A percentile compares a stretch with the other conserved stretches of the same genome.
Conservation (phyloP, 2,888 invertebrate species). For the Marasmarcha lunaedactyla region DNA sequence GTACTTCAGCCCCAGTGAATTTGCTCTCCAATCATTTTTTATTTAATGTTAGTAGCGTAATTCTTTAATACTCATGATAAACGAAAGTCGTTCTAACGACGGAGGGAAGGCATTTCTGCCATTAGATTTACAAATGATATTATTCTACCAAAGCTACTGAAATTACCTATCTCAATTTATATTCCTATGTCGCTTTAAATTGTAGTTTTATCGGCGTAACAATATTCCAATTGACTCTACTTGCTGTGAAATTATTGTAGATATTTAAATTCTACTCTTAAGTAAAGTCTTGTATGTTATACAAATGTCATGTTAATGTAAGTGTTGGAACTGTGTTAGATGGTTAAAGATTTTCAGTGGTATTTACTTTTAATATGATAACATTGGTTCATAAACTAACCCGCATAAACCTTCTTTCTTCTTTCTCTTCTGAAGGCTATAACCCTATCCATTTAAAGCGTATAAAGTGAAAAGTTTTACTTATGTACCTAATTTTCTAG, state of each 20-base stretch:
- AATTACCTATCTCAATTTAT: conserved; percentile 64
- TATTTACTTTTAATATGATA: conserved; percentile 19
- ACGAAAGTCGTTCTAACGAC: conserved; percentile 1
- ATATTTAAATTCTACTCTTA: conserved; percentile 29
- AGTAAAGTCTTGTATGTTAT: conserved; percentile 29
- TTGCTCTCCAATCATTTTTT: neutral
- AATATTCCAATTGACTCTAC: conserved; percentile 60
- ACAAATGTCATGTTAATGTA: conserved; percentile 36
- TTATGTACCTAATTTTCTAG: no score
- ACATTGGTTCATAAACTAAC: no score
- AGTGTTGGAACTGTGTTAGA: conserved; percentile 62
- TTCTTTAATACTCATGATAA: conserved; percentile 31
- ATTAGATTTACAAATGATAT: conserved; percentile 32
- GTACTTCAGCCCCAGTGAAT: no score
- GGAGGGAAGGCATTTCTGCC: neutral
- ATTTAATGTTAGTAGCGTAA: neutral
- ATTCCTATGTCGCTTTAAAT: conserved; percentile 69
- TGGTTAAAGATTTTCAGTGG: conserved; percentile 33
- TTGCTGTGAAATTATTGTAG: conserved; percentile 54
- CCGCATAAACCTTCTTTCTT: no score
- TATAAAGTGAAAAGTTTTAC: no score
- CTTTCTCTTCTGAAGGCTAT: no score
- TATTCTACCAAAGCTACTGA: conserved; percentile 66
- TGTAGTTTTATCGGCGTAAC: conserved; percentile 57
- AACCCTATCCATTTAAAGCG: no score